A percentile compares a stretch with the other conserved stretches of the same genome.
Evolutionary conservation across 2,888 invertebrate genomes (phyloP).

Genomic region (Erebia palarica): DNA sequence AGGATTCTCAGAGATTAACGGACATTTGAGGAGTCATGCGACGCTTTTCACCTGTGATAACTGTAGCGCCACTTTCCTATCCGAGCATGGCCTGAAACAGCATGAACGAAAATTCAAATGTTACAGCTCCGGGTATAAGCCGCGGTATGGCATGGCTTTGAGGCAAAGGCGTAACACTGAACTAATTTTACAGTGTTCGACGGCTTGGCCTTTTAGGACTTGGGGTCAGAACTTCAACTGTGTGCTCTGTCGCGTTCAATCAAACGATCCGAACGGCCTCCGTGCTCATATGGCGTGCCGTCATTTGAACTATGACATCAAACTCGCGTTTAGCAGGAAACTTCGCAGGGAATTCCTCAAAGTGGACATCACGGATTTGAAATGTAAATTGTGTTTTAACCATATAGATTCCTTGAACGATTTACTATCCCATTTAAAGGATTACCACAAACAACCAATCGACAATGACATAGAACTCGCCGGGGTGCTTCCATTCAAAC

Average conservation of each 20-base stretch:
- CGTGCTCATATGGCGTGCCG: conserved; percentile 70
- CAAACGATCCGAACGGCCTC: conserved; percentile 72
- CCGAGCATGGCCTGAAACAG: conserved; percentile 68
- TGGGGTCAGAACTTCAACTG: conserved; percentile 78
- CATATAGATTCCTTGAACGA: conserved; percentile 68
- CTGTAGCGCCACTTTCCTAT: conserved; percentile 71
- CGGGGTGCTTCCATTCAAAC: conserved; percentile 71
- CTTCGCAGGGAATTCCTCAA: conserved; percentile 72
- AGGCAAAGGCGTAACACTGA: conserved; percentile 74
- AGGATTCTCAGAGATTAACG: conserved; percentile 73
- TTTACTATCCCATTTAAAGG: conserved; percentile 66
- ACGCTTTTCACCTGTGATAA: conserved; percentile 75
- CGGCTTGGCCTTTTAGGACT: conserved; percentile 72
- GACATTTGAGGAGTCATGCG: conserved; percentile 68
- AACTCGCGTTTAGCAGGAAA: conserved; percentile 70
- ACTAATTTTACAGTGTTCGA: conserved; percentile 73
- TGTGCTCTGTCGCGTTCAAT: conserved; percentile 71
- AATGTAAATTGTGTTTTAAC: conserved; percentile 72
- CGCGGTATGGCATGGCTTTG: conserved; percentile 69
- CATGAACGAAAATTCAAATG: conserved; percentile 74
- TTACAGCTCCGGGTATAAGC: conserved; percentile 71
- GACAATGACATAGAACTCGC: conserved; percentile 67
- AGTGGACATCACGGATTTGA: conserved; percentile 72
- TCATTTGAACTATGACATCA: conserved; percentile 70
- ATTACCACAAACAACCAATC: conserved; percentile 73